Evolutionary conservation across 1,140 invertebrate species (phyloP).

Genomic region (Drosophila jambulina): DNA sequence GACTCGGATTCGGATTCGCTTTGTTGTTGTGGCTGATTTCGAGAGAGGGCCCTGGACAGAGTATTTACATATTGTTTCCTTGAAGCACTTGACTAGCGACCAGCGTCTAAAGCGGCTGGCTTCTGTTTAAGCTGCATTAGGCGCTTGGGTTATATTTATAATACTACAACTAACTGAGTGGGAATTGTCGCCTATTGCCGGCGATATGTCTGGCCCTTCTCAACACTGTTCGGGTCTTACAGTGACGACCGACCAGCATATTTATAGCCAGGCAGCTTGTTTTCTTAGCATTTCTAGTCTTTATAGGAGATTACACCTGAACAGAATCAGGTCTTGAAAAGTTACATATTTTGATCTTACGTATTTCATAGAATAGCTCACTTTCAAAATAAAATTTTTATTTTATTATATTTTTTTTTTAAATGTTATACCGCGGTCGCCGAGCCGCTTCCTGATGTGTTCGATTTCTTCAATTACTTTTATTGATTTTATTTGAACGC

Average conservation of each 20-base stretch:
- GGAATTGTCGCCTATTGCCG: constrained; percentile 43
- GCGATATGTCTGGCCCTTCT: constrained; percentile 15
- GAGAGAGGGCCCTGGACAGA: constrained; percentile 8
- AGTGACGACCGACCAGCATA: neutral
- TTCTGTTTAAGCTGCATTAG: constrained; percentile 72
- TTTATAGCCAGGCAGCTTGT: neutral
- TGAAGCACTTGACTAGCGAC: constrained; percentile 50
- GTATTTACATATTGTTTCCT: constrained; percentile 31
- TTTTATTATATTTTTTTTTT: neutral
- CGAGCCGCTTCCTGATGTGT: too few relatives aligned
- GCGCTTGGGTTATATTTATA: constrained; percentile 73
- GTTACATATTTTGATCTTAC: neutral
- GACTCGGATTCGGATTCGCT: constrained; percentile 44
- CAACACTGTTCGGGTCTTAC: constrained; percentile 14
- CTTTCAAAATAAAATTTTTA: neutral
- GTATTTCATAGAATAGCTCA: neutral
- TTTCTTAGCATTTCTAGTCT: neutral
- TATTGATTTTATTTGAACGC: constrained; percentile 6
- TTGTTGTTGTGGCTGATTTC: constrained; percentile 56
- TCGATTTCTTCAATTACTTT: neutral
- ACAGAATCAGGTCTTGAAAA: neutral
- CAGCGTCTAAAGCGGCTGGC: constrained; percentile 60
- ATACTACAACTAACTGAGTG: constrained; percentile 71
- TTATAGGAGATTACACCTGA: neutral
- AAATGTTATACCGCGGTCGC: too few relatives aligned